Evolutionary conservation across 2,888 invertebrate genomes (phyloP), one percentile per base, ranked within the genome.

Genomic region (Diplazon laetatorius): DNA sequence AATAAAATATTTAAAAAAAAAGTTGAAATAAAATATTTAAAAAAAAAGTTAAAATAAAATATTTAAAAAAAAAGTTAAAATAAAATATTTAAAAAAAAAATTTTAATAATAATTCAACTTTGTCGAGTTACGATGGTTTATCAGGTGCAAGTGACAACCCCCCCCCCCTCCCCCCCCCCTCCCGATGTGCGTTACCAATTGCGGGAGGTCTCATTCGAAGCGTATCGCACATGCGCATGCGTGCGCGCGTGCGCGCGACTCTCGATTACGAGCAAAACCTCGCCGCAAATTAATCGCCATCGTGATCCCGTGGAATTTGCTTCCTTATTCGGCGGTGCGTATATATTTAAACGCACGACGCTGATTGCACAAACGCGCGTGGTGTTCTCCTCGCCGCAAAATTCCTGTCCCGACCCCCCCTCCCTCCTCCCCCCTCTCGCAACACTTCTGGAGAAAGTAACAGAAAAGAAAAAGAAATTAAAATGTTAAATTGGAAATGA

Each of bases 321-420:
- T 83, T 84, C 84, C 82, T 83, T 83, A 85, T 78, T 83, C 74
- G 84, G 82, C 42, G 14, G 52, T 73, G 60, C 76, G 76, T 55
- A 46, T n/a, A n/a, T n/a, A n/a, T n/a, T n/a, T n/a, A n/a, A 46
- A 55, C 59, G 60, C 22, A 12, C 12, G 20, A 22, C 39, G 70
- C n/a, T 66, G 71, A 60, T 78, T 78, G 71, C 66, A 78, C 74
- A 71, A 78, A 78, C 78, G 65, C n/a, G n/a, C n/a, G n/a, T n/a
- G n/a, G n/a, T 59, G 57, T 14, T 9, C 50, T 35, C 30, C 14
- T n/a, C 22, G 57, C 30, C 9, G 16, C 16, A 57, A 30, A 10
- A 57, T 57, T 35, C 57, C 57, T 18, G 35, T 57, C 18, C 35
- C 35, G 30, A 16, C 14, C n/a, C n/a, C n/a, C n/a, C n/a, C n/a